Evolutionary conservation across 1,140 invertebrate genomes (phyloP).

Genomic region (Epicauta chinensis): DNA sequence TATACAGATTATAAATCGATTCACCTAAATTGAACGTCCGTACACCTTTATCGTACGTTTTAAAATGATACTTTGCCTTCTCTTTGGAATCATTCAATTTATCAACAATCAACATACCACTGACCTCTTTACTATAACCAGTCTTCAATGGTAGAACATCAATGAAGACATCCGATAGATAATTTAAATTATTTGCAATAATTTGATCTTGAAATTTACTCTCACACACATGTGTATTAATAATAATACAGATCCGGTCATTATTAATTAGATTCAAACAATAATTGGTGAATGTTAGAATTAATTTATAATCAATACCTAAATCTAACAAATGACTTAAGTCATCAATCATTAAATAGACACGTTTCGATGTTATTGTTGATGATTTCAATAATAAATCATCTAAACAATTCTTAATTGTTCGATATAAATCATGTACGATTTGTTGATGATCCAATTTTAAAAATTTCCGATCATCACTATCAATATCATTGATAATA

Average conservation of each 20-base stretch:
- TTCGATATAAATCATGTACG: constrained; percentile 33
- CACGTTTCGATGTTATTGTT: constrained; percentile 23
- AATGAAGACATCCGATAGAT: constrained; percentile 56
- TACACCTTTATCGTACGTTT: constrained; percentile 63
- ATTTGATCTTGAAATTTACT: constrained; percentile 48
- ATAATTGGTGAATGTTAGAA: constrained; percentile 50
- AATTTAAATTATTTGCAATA: constrained; percentile 51
- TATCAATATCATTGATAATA: constrained; percentile 42
- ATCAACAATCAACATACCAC: constrained; percentile 56
- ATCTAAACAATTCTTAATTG: constrained; percentile 30
- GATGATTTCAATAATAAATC: constrained; percentile 7
- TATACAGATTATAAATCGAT: constrained; percentile 33
- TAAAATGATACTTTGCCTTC: constrained; percentile 54
- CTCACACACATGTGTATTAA: constrained; percentile 48
- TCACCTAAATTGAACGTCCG: constrained; percentile 60
- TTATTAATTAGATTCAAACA: constrained; percentile 39
- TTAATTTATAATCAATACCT: constrained; percentile 46
- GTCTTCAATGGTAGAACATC: constrained; percentile 57
- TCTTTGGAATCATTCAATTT: constrained; percentile 44
- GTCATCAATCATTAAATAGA: constrained; percentile 60
- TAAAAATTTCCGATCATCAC: constrained; percentile 22
- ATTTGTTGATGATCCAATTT: constrained; percentile 30
- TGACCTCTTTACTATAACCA: constrained; percentile 60
- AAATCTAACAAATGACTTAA: constrained; percentile 61
- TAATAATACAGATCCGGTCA: constrained; percentile 42